Evolutionary conservation across 1,140 invertebrate species (phyloP), one percentile per base, ranked within the genome.

Genomic region (Araneus ventricosus): DNA sequence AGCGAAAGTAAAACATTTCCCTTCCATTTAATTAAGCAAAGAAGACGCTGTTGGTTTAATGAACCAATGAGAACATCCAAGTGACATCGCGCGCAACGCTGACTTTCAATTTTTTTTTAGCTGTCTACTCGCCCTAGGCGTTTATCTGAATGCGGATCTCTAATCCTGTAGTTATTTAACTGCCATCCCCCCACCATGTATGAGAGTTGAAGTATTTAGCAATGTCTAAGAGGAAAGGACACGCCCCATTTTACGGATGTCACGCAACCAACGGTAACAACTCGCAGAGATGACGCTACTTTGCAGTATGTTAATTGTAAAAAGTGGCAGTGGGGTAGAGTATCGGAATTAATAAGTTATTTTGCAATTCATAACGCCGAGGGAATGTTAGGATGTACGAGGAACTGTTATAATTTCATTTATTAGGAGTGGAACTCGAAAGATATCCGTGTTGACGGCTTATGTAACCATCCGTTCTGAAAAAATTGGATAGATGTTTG

Each of bases 161-260:
- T 37, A 75, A 37, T 75, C 27, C 30, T 39, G 63, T n/a, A 88
- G 86, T 63, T 70, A 88, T 39, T 70, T 88, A 88, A 88, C 45
- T 75, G 27, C 70, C 30, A 20, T 34, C 70, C 30, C 70, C n/a
- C 86, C 24, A 20, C 37, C 27, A 27, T 5, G n/a, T 61, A 59
- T 27, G 84, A 39, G 52, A 45, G 37, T 70, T 34, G 34, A 88
- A 67, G 61, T 61, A 67, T 67, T 88, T 67, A 88, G 52, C 27
- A 61, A 67, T 45, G 86, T 24, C 63, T 67, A 67, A 61, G 86
- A 59, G 30, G 57, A 86, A 86, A 27, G 34, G 52, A 45, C 63
- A 63, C 86, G 59, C 86, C 86, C 86, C 45, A 39, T 70, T 41
- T 34, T 34, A 70, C 30, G 39, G 34, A 88, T 67, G 86, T 88